Conservation (phyloP, 2,113 vertebrate genomes). For the Todiramphus chloris region DNA sequence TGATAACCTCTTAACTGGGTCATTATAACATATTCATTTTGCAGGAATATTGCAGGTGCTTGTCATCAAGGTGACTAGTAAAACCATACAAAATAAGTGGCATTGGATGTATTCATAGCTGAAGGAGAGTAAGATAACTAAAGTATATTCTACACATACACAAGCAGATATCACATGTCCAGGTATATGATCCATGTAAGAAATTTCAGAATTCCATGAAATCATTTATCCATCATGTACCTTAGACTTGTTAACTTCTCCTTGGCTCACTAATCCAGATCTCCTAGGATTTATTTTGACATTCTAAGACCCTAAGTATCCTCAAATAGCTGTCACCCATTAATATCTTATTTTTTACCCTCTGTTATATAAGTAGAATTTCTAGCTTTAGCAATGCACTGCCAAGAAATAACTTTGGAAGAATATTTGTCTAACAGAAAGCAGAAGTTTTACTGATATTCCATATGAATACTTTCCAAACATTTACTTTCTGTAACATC, state of each 20-base stretch:
- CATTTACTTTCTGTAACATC: background rate
- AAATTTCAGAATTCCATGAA: background rate
- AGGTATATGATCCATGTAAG: background rate
- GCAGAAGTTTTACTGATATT: background rate
- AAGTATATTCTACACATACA: background rate
- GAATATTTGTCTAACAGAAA: background rate
- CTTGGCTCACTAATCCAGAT: background rate
- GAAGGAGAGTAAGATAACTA: background rate
- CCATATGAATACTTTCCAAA: background rate
- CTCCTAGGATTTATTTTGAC: background rate
- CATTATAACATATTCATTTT: background rate
- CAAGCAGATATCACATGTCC: background rate
- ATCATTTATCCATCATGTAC: rapidly evolving
- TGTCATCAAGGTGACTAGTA: background rate
- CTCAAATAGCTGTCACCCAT: background rate
- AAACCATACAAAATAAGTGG: background rate
- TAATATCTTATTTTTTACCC: no score
- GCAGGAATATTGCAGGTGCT: background rate
- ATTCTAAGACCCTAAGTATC: background rate
- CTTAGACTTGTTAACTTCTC: background rate
- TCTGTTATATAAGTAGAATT: no score
- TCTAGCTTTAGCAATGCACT: background rate
- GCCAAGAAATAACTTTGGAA: background rate
- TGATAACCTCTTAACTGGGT: background rate
- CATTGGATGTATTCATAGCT: background rate